Evolutionary conservation across 1,140 invertebrate genomes (phyloP).

Genomic region (Cherax quadricarinatus): DNA sequence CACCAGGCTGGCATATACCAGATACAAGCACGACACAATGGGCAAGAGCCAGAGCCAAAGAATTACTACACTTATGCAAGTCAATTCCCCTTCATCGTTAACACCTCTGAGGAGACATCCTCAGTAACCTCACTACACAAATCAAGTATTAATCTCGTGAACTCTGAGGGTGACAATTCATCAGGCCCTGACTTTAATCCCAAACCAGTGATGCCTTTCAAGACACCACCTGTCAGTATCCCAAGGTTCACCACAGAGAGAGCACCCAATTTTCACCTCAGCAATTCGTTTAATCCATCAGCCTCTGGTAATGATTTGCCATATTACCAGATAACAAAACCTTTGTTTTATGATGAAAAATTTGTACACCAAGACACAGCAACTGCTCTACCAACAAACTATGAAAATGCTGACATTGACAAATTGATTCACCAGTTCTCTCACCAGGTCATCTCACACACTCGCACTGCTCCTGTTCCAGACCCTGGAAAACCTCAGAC

Average conservation of each 20-base stretch:
- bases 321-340: background rate
- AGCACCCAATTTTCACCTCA: background rate
- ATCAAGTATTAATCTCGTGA: background rate
- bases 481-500: background rate
- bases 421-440: conserved; percentile 27
- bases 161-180: background rate
- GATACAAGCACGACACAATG: background rate
- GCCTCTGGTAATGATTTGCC: background rate
- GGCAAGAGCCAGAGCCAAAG: background rate
- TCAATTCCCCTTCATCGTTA: background rate
- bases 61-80: background rate
- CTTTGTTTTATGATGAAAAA: background rate
- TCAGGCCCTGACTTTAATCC: background rate
- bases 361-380: background rate
- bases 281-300: background rate
- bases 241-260: background rate
- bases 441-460: background rate
- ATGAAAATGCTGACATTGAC: background rate
- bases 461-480: background rate
- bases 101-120: background rate
- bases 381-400: background rate
- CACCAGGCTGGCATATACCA: background rate
- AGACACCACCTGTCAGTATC: background rate
- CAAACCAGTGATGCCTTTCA: background rate
- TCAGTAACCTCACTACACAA: background rate